Evolutionary conservation across 2,113 vertebrate genomes (phyloP).

Genomic region (Asarcornis scutulata): DNA sequence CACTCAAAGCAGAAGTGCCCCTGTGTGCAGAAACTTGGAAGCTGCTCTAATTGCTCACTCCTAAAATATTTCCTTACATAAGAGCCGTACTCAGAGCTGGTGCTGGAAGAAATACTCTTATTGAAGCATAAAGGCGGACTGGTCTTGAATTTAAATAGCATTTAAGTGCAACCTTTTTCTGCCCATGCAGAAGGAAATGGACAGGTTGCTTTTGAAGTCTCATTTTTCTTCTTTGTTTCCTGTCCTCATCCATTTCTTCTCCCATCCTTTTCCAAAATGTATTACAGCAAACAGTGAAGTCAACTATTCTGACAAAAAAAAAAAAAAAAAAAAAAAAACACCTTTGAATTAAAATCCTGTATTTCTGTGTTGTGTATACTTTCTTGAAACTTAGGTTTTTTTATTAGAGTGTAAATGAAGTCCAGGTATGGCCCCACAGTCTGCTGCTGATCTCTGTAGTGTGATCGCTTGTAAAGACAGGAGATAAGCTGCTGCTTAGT

Average conservation of each 20-base stretch:
- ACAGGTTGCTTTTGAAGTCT: not conserved
- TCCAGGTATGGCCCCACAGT: not conserved
- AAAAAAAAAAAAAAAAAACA: not conserved
- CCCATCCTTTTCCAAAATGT: not conserved
- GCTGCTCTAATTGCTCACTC: not conserved
- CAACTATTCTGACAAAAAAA: not conserved
- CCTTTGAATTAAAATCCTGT: not conserved
- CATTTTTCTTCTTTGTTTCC: not conserved
- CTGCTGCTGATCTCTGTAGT: not conserved
- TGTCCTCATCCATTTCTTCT: not conserved
- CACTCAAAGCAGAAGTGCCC: not conserved
- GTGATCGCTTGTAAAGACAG: not conserved
- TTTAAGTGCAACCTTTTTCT: not conserved
- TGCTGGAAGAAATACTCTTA: not conserved
- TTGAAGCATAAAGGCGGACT: not conserved
- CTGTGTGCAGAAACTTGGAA: not conserved
- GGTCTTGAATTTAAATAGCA: not conserved
- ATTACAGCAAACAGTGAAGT: not conserved
- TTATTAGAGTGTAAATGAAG: not conserved
- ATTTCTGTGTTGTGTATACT: not conserved
- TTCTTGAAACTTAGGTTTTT: not conserved
- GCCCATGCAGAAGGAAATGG: not conserved
- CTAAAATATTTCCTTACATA: not conserved
- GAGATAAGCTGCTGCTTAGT: rapidly evolving
- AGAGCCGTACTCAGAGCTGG: not conserved